Base-by-base conservation (phyloP, 2,888 invertebrate species). In the Hofmannophila pseudospretella region DNA sequence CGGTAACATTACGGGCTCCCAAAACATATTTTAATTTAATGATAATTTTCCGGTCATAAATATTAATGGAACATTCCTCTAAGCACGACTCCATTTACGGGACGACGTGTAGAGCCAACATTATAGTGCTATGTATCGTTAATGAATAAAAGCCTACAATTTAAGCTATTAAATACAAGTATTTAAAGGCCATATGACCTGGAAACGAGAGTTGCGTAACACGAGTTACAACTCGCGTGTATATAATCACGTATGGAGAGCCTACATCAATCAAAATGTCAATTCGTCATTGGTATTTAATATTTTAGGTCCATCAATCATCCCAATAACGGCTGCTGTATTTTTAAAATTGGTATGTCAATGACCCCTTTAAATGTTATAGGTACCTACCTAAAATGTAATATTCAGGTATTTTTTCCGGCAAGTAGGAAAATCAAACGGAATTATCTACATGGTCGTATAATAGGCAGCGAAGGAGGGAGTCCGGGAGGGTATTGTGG, bases 31-130 rank as follows among this genome's bases (percentile, higher is more conserved):
- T 74, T 76, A 76, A 79, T 77, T 74, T 76, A 76, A 79, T 74
- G 73, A 74, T 79, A 78, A 78, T 78, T 77, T 79, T 73, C 72
- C 69, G 69, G 67, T 67, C 72, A 80, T 80, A 78, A 80, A 81
- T 81, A 80, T 80, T 79, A 71, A 82, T 82, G 71, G 68, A 72
- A 71, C 67, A 73, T 70, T 72, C 69, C 54, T 63, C 58, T 61
- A 61, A 49, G 59, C 61, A 53, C 51, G 54, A 45, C 44, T 59
- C 67, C 60, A 65, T 66, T 67, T 67, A 66, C 60, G 58, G 55
- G 54, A 51, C 49, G 52, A 39, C 52, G 58, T 55, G 55, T 51
- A 55, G 54, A 67, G 61, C 61, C 59, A 57, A 63, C 61, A 56
- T 64, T 49, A 49, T 44, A 45, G 39, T 29, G 25, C 33, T 16